These are phyloP conservation scores for Sminthurinus aureus DNA, from an alignment of 2,888 invertebrate genomes.

Conservation along the genomic window DNA sequence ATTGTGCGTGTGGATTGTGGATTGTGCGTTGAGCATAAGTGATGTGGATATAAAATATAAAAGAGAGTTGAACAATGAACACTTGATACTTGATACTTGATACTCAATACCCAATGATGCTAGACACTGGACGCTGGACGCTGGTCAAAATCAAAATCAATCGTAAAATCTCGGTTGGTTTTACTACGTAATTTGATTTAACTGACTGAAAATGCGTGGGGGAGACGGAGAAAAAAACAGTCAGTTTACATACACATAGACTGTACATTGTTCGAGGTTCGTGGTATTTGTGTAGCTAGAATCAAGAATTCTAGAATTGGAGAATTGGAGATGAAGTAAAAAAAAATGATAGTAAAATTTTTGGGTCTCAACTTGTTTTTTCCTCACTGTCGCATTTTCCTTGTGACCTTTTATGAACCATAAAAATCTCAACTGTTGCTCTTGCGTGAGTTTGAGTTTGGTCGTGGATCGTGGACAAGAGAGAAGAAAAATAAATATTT, in stretches of 20 bases:
- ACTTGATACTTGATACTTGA: too few species aligned
- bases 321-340: background rate
- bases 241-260: too few species aligned
- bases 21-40: too few species aligned
- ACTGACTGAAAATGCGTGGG: background rate
- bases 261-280: too few species aligned
- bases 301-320: background rate
- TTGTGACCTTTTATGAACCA: constrained; percentile 38
- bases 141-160: background rate
- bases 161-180: constrained; percentile 16
- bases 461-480: background rate
- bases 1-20: too few species aligned
- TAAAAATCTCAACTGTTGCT: constrained; percentile 38
- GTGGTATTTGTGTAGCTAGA: too few species aligned
- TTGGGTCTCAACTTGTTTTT: constrained; percentile 14
- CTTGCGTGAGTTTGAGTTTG: background rate
- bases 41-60: too few species aligned
- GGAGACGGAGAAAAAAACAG: background rate
- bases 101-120: too few species aligned
- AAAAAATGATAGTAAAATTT: background rate
- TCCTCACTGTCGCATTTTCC: constrained; percentile 15
- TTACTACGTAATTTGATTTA: constrained; percentile 33
- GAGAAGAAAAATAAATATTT: constrained; percentile 28
- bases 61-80: background rate
- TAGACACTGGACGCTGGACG: background rate